Evolutionary conservation across 2,888 invertebrate genomes (phyloP), one percentile per base, ranked within the genome.

Genomic region (Drosophila monieri): DNA sequence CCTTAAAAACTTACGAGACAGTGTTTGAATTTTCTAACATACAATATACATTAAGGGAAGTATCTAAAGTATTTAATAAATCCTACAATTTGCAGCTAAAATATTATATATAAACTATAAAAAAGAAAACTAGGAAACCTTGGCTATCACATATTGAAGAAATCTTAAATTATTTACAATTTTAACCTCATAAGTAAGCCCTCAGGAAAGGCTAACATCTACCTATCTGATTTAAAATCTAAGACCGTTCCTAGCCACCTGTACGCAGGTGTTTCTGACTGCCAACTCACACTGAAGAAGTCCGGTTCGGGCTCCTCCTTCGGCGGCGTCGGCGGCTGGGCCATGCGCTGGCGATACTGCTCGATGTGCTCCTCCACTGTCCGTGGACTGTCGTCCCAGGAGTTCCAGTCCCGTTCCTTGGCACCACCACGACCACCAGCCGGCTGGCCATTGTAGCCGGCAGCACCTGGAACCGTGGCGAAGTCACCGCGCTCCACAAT

Each of bases 301-400:
- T 94, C 93, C 9, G 91, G 91, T 75, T 93, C 93, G 10, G 91
- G 88, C 49, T 93, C 91, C 41, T 90, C 84, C 41, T 92, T 91
- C 14, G 90, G 85, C 35, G 91, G 88, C 32, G 92, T 91, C 6
- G 91, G 80, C 8, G 91, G 89, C 71, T 92, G 92, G 0, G 91
- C 91, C 54, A 93, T 91, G 62, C 93, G 93, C 73, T 94, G 93
- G 37, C 90, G 80, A 80, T 94, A 94, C 65, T 93, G 92, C 59
- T 94, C 94, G 52, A 94, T 94, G 83, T 94, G 94, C 76, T 94
- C 93, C 78, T 94, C 94, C 25, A 94, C 92, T 2, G 93, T 92
- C 1, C 92, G 91, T 6, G 92, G 92, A 77, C 92, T 92, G 68
- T 94, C 94, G 68, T 94, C 94, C 94, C 94, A 94, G 14, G 93